Conservation (phyloP, 2,888 invertebrate genomes). For the Aquatica leii region DNA sequence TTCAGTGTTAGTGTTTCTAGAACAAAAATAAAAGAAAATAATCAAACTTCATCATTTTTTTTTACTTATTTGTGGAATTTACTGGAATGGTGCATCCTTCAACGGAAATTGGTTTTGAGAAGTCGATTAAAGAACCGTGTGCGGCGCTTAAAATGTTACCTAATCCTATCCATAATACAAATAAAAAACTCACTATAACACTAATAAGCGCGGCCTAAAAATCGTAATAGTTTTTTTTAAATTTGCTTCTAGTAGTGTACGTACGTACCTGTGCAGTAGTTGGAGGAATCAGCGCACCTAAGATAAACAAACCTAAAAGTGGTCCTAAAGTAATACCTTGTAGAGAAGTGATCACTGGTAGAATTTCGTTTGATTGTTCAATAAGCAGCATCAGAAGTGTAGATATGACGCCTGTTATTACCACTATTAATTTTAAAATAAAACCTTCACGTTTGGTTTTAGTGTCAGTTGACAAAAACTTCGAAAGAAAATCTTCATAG, state of each 20-base stretch:
- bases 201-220: constrained; percentile 10
- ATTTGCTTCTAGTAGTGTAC: too few relatives aligned
- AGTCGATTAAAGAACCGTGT: not conserved
- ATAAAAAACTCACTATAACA: not conserved
- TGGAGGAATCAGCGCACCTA: constrained; percentile 72
- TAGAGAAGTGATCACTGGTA: constrained; percentile 70
- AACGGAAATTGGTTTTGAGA: constrained; percentile 3
- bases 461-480: constrained; percentile 62
- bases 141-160: not conserved
- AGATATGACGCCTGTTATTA: constrained; percentile 63
- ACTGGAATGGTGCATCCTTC: not conserved
- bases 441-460: constrained; percentile 64
- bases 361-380: constrained; percentile 69
- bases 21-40: too few relatives aligned
- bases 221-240: too few relatives aligned
- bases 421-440: constrained; percentile 67
- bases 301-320: constrained; percentile 69
- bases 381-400: constrained; percentile 65
- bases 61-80: too few relatives aligned
- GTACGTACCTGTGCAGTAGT: constrained; percentile 64
- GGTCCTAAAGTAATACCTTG: constrained; percentile 72
- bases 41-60: too few relatives aligned
- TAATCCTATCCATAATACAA: not conserved
- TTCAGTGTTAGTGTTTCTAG: too few relatives aligned
- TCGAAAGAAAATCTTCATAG: constrained; percentile 69